Conservation (phyloP, 2,888 invertebrate genomes). For the Ochlodes sylvanus region DNA sequence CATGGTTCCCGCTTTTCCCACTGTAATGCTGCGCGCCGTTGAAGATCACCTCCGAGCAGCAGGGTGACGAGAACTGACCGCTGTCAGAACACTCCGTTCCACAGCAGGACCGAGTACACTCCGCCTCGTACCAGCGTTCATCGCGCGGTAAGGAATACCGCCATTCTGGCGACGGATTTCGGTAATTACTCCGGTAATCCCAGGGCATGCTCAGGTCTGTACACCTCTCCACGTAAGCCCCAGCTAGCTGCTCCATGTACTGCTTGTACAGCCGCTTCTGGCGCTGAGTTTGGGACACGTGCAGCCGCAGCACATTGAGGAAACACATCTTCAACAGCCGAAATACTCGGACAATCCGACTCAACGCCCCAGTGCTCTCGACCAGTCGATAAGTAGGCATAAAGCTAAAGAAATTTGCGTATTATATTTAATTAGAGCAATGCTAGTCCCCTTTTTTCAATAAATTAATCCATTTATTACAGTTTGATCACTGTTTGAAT, state of each 20-base stretch:
- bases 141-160: slow-evolving; percentile 66
- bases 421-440: neutral
- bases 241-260: slow-evolving; percentile 78
- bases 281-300: slow-evolving; percentile 80
- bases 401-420: slow-evolving; percentile 35
- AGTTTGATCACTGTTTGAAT: too few species aligned
- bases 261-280: slow-evolving; percentile 81
- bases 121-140: slow-evolving; percentile 66
- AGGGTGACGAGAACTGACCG: slow-evolving; percentile 77
- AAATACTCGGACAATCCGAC: slow-evolving; percentile 53
- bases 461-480: too few species aligned
- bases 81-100: slow-evolving; percentile 73
- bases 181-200: slow-evolving; percentile 61
- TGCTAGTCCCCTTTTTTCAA: too few species aligned
- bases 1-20: slow-evolving; percentile 65
- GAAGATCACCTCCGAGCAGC: slow-evolving; percentile 82
- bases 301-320: slow-evolving; percentile 82
- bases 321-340: slow-evolving; percentile 80
- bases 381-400: slow-evolving; percentile 72
- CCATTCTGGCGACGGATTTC: slow-evolving; percentile 65
- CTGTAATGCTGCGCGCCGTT: slow-evolving; percentile 80
- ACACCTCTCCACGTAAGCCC: slow-evolving; percentile 76
- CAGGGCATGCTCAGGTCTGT: slow-evolving; percentile 67
- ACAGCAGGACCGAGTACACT: slow-evolving; percentile 64
- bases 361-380: slow-evolving; percentile 55